Evolutionary conservation across 1,140 invertebrate genomes (phyloP).

Genomic region (Hyles euphorbiae): DNA sequence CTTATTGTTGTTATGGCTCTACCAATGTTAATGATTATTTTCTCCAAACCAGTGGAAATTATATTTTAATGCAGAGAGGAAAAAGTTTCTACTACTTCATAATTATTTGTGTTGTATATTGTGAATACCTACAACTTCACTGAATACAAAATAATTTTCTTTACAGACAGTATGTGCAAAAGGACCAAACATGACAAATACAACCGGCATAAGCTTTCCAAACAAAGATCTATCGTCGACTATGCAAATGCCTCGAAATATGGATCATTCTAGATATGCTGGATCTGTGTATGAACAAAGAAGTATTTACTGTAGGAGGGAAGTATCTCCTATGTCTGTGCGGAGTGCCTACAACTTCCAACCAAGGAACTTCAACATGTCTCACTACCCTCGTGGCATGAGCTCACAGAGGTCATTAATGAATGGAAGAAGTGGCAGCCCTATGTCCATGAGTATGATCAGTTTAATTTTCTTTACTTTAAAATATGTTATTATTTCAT

Average conservation of each 20-base stretch:
- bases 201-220: slow-evolving; percentile 28
- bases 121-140: too few species aligned
- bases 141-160: too few species aligned
- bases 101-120: too few species aligned
- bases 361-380: slow-evolving; percentile 27
- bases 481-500: not conserved
- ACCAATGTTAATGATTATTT: too few species aligned
- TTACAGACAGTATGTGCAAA: slow-evolving; percentile 30
- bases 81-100: too few species aligned
- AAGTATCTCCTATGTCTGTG: slow-evolving; percentile 50
- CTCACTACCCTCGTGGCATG: slow-evolving; percentile 27
- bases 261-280: slow-evolving; percentile 27
- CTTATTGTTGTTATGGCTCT: too few species aligned
- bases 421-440: slow-evolving; percentile 49
- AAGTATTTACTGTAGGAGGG: slow-evolving; percentile 37
- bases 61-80: too few species aligned
- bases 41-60: too few species aligned
- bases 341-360: slow-evolving; percentile 34
- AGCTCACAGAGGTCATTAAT: slow-evolving; percentile 27
- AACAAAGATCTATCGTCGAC: slow-evolving; percentile 30
- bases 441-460: slow-evolving; percentile 35
- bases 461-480: not conserved
- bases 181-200: slow-evolving; percentile 32
- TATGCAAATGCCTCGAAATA: slow-evolving; percentile 25
- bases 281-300: slow-evolving; percentile 32